Evolutionary conservation across 37 sponge, comb jelly and placozoan genomes (phyloP), one percentile per base, ranked within the genome.

Genomic region (Beroe forskalii): DNA sequence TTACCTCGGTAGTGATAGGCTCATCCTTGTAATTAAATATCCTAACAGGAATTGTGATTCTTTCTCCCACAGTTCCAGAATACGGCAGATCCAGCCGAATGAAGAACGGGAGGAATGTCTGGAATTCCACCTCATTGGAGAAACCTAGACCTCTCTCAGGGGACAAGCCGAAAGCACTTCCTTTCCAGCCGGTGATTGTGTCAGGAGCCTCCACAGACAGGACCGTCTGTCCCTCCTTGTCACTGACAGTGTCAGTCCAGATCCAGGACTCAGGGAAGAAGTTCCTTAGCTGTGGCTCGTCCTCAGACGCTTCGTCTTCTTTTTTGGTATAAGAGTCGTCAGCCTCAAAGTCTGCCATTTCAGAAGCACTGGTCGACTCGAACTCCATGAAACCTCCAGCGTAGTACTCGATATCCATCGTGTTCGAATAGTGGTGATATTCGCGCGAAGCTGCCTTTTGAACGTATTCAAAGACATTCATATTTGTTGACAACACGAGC

Each of bases 241-340:
- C 86, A 80, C 60, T 80, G 44, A 27, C 31, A 14, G 35, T 44
- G 40, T 80, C 86, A 42, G 86, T 80, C 86, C 86, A 80, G 3
- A 80, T 32, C 86, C 86, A 80, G 28, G 60, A 14, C 60, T 80
- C 86, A 24, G 86, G 86, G 86, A 80, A 80, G 86, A 42, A 80
- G 28, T 80, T 80, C 55, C 86, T 80, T 3, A 43, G 4, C 22
- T 12, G 9, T 4, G 86, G 43, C 17, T 35, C 37, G 12, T 39
- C 86, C 28, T 80, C 86, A n/a, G 1, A 0, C 42, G 43, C 44
- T 27, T 44, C 55, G 12, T 72, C 75, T 28, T 20, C 86, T 42
- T 43, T 37, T 25, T 80, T 20, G 17, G 27, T 38, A 3, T 2
- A 2, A 4, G 0, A 25, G 27, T 80, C 86, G 1, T 3, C 3